A percentile compares a stretch with the other conserved stretches of the same genome.
These are phyloP conservation scores for Mus musculus DNA, from an alignment of 2,113 vertebrate genomes.

Conservation along the genomic window GRCm39 chr8:97191001-97191500, in stretches of 20 bases:
- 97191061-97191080: constrained; percentile 78
- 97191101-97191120: constrained; percentile 66
- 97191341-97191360: constrained; percentile 60
- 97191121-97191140: constrained; percentile 79
- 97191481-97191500: neutral
- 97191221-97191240: neutral
- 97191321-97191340: constrained; percentile 65
- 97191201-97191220: constrained; percentile 56
- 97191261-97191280: neutral
- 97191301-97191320: constrained; percentile 80
- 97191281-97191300: neutral
- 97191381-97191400: neutral
- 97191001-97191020: neutral
- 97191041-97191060: constrained; percentile 75
- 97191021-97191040: constrained; percentile 68
- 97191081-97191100: constrained; percentile 81
- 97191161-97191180: constrained; percentile 69
- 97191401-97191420: neutral
- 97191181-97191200: constrained; percentile 75
- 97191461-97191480: neutral
- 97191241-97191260: neutral
- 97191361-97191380: neutral
- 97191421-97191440: no score
- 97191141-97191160: constrained; percentile 57
- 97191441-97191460: neutral